phyloP scores from a whole-genome alignment of 2,113 vertebrate species.

The Stigmatopora nigra region DNA sequence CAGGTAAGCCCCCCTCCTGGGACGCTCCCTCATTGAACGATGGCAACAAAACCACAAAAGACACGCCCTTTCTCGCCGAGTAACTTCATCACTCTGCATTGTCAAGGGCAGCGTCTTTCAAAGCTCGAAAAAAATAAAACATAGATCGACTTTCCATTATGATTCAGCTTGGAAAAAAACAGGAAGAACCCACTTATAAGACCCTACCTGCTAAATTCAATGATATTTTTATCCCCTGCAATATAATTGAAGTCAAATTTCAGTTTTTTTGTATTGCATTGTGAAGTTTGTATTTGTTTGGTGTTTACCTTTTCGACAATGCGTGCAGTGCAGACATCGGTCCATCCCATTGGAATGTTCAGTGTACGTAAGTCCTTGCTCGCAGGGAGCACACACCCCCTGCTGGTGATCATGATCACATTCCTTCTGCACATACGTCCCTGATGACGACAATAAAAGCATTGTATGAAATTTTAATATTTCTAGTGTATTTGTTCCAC shows the following conservation, averaged over 20 bases:
- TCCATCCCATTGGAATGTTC: constrained; percentile 73
- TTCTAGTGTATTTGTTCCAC: background rate
- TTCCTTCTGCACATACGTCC: constrained; percentile 60
- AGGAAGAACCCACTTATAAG: background rate
- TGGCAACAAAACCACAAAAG: constrained; percentile 59
- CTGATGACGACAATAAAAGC: constrained; percentile 34
- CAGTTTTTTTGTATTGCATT: background rate
- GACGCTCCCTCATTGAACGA: constrained; percentile 44
- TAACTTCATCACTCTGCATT: constrained; percentile 66
- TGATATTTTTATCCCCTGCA: too few species aligned
- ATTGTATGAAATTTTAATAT: background rate
- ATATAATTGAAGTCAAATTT: too few species aligned
- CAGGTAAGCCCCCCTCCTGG: constrained; percentile 48
- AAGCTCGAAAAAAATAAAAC: constrained; percentile 27
- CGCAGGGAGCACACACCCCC: constrained; percentile 58
- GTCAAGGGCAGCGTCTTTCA: constrained; percentile 20
- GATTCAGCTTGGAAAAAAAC: too few species aligned
- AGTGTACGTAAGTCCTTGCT: constrained; percentile 64
- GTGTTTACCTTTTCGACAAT: constrained; percentile 66
- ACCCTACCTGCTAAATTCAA: background rate
- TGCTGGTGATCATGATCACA: constrained; percentile 53
- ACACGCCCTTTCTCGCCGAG: constrained; percentile 59
- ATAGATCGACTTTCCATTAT: constrained; percentile 1
- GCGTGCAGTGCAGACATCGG: constrained; percentile 68
- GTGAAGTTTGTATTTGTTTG: background rate